Evolutionary conservation across 2,113 vertebrate species (phyloP).

Genomic region (Aix galericulata): DNA sequence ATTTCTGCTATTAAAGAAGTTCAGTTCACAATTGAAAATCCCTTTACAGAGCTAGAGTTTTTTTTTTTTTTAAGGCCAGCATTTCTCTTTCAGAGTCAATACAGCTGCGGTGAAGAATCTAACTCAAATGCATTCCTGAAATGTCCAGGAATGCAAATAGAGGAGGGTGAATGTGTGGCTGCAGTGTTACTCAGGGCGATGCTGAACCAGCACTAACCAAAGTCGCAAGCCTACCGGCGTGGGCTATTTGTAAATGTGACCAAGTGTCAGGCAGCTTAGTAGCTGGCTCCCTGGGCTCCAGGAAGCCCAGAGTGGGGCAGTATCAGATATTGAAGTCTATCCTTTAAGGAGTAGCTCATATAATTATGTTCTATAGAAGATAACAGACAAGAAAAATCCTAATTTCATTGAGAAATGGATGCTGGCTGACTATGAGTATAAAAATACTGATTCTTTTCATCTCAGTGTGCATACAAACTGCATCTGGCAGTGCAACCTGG

Average conservation of each 20-base stretch:
- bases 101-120: background rate
- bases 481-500: background rate
- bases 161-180: background rate
- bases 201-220: background rate
- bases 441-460: background rate
- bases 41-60: background rate
- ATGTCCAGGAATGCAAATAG: background rate
- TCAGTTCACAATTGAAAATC: background rate
- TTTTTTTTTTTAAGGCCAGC: background rate
- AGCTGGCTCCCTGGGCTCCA: background rate
- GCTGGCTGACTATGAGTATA: background rate
- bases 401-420: background rate
- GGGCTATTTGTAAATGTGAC: background rate
- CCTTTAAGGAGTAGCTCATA: background rate
- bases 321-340: background rate
- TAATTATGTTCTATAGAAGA: background rate
- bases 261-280: background rate
- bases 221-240: accelerated
- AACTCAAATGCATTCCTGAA: background rate
- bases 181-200: background rate
- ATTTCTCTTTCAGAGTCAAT: constrained; percentile 19
- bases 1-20: background rate
- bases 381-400: background rate
- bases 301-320: background rate
- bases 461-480: background rate